Conservation (phyloP, 2,113 vertebrate genomes). For the Alligator mississippiensis region DNA sequence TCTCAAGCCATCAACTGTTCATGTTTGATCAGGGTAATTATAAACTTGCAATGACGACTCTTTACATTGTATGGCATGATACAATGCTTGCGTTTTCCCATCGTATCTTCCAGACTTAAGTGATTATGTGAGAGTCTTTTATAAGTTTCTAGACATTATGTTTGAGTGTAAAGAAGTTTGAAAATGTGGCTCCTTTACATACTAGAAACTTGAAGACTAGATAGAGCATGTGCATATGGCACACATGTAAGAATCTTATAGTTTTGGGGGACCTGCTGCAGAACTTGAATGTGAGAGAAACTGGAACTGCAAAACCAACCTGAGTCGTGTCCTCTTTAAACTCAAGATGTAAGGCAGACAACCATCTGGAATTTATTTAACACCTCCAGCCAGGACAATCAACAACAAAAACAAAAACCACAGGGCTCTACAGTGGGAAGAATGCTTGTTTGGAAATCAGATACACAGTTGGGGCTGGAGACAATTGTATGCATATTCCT, state of each 20-base stretch:
- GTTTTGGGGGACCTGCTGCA: background rate
- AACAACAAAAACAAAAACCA: background rate
- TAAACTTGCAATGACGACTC: background rate
- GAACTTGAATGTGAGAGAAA: no score
- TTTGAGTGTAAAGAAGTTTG: background rate
- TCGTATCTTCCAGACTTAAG: background rate
- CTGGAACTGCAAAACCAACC: background rate
- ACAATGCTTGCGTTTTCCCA: background rate
- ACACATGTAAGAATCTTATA: background rate
- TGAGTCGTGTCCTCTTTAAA: background rate
- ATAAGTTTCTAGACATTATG: background rate
- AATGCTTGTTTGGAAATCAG: conserved; percentile 31
- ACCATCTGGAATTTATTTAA: background rate
- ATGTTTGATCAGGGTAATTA: background rate
- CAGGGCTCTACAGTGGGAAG: background rate
- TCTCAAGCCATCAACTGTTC: background rate
- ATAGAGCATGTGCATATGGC: background rate
- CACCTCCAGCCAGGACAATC: accelerated
- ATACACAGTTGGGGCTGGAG: background rate
- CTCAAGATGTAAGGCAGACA: background rate
- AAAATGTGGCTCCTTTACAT: background rate
- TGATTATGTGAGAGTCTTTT: background rate
- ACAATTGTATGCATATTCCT: conserved; percentile 21
- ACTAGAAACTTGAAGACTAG: background rate
- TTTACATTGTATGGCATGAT: background rate